Base-by-base conservation (phyloP, 2,888 invertebrate genomes). In the Lasioglossum oenotherae region DNA sequence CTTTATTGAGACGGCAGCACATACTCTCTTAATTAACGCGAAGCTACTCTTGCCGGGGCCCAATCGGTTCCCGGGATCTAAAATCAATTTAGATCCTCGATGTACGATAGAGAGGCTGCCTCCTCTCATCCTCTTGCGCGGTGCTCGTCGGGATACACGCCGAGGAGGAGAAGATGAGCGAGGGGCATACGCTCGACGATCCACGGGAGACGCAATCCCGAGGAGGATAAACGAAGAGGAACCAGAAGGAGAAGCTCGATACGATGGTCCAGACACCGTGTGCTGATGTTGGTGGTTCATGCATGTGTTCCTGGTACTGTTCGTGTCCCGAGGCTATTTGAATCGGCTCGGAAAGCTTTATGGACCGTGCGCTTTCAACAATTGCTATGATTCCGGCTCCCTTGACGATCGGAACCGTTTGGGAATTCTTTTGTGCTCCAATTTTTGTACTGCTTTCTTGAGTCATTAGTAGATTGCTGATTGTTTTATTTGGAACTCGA, bases 41-140 rank as follows among this genome's bases (percentile, higher is more conserved):
- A 87, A 82, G 91, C 92, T 91, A 89, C 92, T 91, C 92, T 92
- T 92, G 88, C 89, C 88, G 91, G 81, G 60, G 75, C 74, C 89
- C 90, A 92, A 93, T 93, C 93, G 91, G 90, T 81, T 92, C 87
- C 78, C 87, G 87, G 87, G 92, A 93, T 93, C 93, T 93, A 92
- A 93, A 93, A 93, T 93, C 93, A 93, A 93, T 93, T 93, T 93
- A 93, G 93, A 93, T 93, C 92, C 89, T 86, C 81, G 87, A 84
- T 82, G 74, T 80, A 81, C 90, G 93, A 93, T 93, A 93, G 88
- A 82, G 71, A 57, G 57, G 57, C 57, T n/a, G n/a, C 71, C 81
- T 78, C 81, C 82, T 74, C 76, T 79, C 71, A 8, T 74, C 46
- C 77, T 80, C 64, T 74, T 78, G 76, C 77, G 44, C 80, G 60